Evolutionary conservation across 1,140 invertebrate species (phyloP).

Genomic region (Micrasema longulum): DNA sequence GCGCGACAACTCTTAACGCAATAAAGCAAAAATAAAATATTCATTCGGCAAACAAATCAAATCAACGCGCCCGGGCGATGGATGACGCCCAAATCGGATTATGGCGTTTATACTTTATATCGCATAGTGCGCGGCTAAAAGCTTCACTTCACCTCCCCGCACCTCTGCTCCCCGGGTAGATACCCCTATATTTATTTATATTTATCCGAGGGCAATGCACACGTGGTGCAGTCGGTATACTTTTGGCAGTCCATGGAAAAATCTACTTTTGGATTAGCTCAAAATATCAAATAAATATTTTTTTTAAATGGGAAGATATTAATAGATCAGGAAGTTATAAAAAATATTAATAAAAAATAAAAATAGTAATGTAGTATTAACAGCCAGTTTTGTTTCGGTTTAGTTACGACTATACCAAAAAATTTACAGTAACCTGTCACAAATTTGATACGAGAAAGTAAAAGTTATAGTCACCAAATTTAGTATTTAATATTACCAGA

Average conservation of each 20-base stretch:
- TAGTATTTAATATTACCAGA: no score
- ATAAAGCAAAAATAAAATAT: constrained; percentile 53
- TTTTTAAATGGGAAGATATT: no score
- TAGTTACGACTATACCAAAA: no score
- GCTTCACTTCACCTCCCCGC: constrained; percentile 30
- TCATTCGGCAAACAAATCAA: constrained; percentile 55
- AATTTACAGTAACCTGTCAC: no score
- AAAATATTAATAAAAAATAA: no score
- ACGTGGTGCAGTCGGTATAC: not conserved
- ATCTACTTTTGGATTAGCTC: no score
- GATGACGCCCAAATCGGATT: constrained; percentile 54
- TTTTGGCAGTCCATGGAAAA: constrained; percentile 34
- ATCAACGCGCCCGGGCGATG: constrained; percentile 50
- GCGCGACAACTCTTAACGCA: constrained; percentile 41
- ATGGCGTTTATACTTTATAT: constrained; percentile 52
- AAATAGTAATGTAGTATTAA: no score
- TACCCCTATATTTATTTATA: constrained; percentile 52
- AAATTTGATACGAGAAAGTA: no score
- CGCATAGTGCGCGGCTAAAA: constrained; percentile 43
- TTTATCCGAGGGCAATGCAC: constrained; percentile 42
- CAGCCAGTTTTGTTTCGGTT: no score
- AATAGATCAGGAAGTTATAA: no score
- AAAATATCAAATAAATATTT: no score
- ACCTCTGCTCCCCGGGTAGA: not conserved
- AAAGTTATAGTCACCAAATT: no score